phyloP scores from a whole-genome alignment of 2,888 invertebrate genomes.

The Agriotes lineatus region DNA sequence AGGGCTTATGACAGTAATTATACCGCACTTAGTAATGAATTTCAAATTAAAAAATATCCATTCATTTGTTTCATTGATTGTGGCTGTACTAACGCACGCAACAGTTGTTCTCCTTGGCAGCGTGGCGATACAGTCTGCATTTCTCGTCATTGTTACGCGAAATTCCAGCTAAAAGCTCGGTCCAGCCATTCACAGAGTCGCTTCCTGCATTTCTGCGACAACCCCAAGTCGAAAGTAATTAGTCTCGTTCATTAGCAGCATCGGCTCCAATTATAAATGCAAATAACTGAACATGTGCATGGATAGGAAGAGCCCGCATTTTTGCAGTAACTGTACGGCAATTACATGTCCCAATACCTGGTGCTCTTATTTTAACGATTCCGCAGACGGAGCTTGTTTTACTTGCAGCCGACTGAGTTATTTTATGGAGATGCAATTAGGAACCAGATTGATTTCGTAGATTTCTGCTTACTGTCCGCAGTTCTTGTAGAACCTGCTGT shows the following conservation, averaged over 20 bases:
- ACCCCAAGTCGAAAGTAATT: constrained; percentile 24
- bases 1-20: constrained; percentile 17
- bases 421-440: constrained; percentile 36
- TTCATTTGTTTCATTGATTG: constrained; percentile 23
- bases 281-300: constrained; percentile 31
- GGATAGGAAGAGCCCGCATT: constrained; percentile 2
- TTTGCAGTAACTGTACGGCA: constrained; percentile 26
- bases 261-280: constrained; percentile 32
- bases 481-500: too few relatives aligned
- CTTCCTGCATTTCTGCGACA: constrained; percentile 17
- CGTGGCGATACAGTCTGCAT: constrained; percentile 6
- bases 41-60: constrained; percentile 18
- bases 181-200: constrained; percentile 7
- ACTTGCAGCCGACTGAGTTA: constrained; percentile 27
- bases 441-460: constrained; percentile 27
- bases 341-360: constrained; percentile 22
- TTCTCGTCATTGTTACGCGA: constrained; percentile 18
- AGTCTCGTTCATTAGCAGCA: constrained; percentile 29
- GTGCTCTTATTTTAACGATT: constrained; percentile 30
- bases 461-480: constrained; percentile 17
- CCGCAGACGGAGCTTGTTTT: constrained; percentile 24
- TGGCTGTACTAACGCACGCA: constrained; percentile 9
- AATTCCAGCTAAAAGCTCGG: neutral
- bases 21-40: constrained; percentile 9
- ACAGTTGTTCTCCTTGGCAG: constrained; percentile 9